These are phyloP conservation scores for human (Homo sapiens) DNA, from an alignment of 2,113 vertebrate species.

Conservation along the genomic window DNA sequence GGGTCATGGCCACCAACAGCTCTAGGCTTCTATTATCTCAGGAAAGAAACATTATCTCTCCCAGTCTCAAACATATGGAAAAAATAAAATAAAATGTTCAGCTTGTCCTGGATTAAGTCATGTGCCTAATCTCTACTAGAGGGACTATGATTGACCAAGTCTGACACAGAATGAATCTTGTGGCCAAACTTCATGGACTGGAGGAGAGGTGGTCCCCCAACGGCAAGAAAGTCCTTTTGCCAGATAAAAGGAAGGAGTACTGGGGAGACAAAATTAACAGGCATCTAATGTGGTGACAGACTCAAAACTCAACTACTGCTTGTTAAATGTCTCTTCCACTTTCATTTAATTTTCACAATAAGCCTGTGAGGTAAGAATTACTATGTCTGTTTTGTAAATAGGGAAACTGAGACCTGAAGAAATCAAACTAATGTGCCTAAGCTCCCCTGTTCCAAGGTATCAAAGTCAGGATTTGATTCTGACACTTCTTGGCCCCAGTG, in stretches of 20 bases:
- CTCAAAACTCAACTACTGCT: neutral
- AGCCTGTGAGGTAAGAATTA: neutral
- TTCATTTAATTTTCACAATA: neutral
- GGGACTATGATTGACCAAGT: neutral
- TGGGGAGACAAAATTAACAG: neutral
- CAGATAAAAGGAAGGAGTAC: neutral
- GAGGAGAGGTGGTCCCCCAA: neutral
- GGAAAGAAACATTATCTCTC: neutral
- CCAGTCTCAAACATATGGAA: neutral
- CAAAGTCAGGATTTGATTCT: neutral
- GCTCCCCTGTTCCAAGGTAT: neutral
- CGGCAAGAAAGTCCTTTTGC: neutral
- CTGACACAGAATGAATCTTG: neutral
- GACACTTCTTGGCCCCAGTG: neutral
- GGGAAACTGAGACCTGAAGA: neutral
- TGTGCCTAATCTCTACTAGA: neutral
- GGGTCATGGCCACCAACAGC: neutral
- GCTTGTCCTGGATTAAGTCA: neutral
- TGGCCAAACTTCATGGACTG: neutral
- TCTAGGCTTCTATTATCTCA: neutral
- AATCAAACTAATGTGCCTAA: neutral
- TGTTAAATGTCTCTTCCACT: neutral
- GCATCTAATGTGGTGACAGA: neutral
- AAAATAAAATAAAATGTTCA: neutral
- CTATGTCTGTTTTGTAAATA: neutral